phyloP scores from a whole-genome alignment of 1,140 invertebrate genomes.

The Tetragonula clypearis region DNA sequence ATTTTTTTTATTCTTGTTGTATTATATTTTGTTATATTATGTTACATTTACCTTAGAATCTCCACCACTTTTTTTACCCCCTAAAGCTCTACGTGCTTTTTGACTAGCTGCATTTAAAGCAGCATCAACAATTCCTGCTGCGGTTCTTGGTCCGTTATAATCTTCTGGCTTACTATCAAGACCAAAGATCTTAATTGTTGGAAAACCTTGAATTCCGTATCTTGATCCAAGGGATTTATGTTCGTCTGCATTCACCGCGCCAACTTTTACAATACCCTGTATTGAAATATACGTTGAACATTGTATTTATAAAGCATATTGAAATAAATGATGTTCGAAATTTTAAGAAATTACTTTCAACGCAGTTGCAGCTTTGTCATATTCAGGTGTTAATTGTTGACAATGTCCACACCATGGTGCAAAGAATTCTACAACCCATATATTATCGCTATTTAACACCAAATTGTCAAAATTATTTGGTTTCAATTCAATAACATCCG shows the following conservation, averaged over 20 bases:
- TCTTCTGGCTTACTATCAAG: slow-evolving; percentile 91
- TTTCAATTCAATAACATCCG: slow-evolving; percentile 96
- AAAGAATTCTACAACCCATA: slow-evolving; percentile 98
- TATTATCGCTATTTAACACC: slow-evolving; percentile 91
- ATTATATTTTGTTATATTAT: neutral
- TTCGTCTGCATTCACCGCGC: slow-evolving; percentile 95
- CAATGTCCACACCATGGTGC: slow-evolving; percentile 97
- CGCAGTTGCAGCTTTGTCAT: slow-evolving; percentile 93
- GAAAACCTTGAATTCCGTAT: slow-evolving; percentile 95
- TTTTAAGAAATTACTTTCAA: slow-evolving; percentile 85
- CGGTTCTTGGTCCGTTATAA: slow-evolving; percentile 93
- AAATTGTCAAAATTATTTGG: slow-evolving; percentile 93
- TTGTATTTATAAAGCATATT: neutral
- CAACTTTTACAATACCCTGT: slow-evolving; percentile 96
- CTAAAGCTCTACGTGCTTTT: slow-evolving; percentile 86
- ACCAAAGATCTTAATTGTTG: slow-evolving; percentile 98
- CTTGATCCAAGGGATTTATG: slow-evolving; percentile 91
- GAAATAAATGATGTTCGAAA: slow-evolving; percentile 10
- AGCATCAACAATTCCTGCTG: slow-evolving; percentile 92
- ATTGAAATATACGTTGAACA: slow-evolving; percentile 62
- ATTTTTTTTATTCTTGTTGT: neutral
- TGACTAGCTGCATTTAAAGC: slow-evolving; percentile 87
- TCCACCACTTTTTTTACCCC: slow-evolving; percentile 83
- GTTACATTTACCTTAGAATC: slow-evolving; percentile 68
- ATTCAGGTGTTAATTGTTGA: slow-evolving; percentile 91